A percentile compares a stretch with the other conserved stretches of the same genome.
phyloP scores from a whole-genome alignment of 64 coral and sea anemone genomes.

The Astreopora myriophthalma region DNA sequence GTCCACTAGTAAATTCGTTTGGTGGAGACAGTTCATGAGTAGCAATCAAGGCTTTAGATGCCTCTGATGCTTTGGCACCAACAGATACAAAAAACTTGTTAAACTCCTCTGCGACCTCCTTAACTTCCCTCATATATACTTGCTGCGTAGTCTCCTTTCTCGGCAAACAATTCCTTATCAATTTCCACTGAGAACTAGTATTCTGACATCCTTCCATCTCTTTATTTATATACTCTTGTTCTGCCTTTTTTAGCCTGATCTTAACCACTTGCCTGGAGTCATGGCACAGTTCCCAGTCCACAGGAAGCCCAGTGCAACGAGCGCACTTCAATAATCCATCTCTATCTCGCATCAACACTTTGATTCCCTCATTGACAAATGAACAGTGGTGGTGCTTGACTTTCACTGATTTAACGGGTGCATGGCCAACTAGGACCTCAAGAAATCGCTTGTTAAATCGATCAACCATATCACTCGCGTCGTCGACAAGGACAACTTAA shows the following conservation, averaged over 20 bases:
- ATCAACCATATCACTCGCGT: slow-evolving; percentile 28
- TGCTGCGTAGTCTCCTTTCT: not conserved
- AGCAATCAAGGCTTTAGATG: not conserved
- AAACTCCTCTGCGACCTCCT: not conserved
- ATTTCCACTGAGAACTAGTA: not conserved
- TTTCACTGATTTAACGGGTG: slow-evolving; percentile 41
- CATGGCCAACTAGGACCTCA: slow-evolving; percentile 36
- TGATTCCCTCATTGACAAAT: slow-evolving; percentile 46
- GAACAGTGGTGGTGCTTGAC: not conserved
- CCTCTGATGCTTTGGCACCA: not conserved
- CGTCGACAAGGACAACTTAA: not conserved
- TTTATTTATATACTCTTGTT: slow-evolving; percentile 57
- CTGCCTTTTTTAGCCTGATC: slow-evolving; percentile 42
- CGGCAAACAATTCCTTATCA: not conserved
- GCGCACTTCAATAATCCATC: not conserved
- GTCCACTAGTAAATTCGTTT: not conserved
- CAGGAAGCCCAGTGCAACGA: slow-evolving; percentile 46
- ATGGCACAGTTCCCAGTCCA: slow-evolving; percentile 62
- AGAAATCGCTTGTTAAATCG: slow-evolving; percentile 56
- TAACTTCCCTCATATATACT: not conserved
- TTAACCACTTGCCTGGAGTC: slow-evolving; percentile 46
- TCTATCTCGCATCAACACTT: slow-evolving; percentile 33
- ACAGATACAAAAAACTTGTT: not conserved
- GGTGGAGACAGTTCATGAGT: not conserved
- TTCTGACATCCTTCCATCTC: slow-evolving; percentile 44